phyloP scores from a whole-genome alignment of 2,888 invertebrate species.

The Hyles lineata region DNA sequence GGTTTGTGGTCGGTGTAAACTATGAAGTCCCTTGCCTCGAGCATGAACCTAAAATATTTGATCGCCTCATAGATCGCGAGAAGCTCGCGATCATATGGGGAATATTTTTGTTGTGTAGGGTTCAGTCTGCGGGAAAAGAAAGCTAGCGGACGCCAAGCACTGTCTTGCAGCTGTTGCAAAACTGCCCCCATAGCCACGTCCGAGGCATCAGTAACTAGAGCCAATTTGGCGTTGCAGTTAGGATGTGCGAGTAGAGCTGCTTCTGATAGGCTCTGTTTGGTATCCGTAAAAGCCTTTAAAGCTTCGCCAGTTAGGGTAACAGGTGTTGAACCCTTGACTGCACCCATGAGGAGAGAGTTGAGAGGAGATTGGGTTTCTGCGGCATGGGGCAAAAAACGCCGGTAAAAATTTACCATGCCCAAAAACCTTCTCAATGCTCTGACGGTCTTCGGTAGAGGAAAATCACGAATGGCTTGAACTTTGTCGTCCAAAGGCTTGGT shows the following conservation, averaged over 20 bases:
- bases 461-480: too few relatives aligned
- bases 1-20: conserved; percentile 30
- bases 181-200: conserved; percentile 57
- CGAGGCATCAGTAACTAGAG: conserved; percentile 58
- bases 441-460: too few relatives aligned
- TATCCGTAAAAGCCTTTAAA: conserved; percentile 39
- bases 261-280: conserved; percentile 45
- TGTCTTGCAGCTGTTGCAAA: conserved; percentile 49
- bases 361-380: too few relatives aligned
- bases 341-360: too few relatives aligned
- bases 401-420: too few relatives aligned
- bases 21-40: conserved; percentile 29
- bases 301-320: conserved; percentile 40
- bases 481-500: too few relatives aligned
- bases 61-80: conserved; percentile 34
- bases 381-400: too few relatives aligned
- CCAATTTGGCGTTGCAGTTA: conserved; percentile 42
- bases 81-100: conserved; percentile 34
- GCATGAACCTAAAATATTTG: conserved; percentile 31
- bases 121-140: conserved; percentile 34
- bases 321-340: conserved; percentile 38
- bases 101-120: conserved; percentile 30
- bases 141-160: conserved; percentile 34
- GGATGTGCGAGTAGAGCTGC: conserved; percentile 54
- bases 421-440: too few relatives aligned